Evolutionary conservation across 2,797 vertebrate genomes (phyloP), one percentile per base, ranked within the genome.

Genomic region (Neostethus bicornis): DNA sequence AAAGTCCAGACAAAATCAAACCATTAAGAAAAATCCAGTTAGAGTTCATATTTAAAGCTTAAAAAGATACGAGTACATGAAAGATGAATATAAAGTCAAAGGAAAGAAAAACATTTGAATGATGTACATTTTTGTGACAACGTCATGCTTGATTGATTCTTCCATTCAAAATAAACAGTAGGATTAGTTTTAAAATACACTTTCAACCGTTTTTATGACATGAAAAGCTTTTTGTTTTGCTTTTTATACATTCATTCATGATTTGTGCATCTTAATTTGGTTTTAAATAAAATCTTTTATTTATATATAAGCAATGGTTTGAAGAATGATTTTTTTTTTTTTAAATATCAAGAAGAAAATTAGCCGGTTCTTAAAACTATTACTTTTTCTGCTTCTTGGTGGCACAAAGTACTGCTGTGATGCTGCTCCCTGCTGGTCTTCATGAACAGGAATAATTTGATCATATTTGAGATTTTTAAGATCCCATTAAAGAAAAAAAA

Each of bases 101-200:
- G 35, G 34, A 24, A 47, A 4, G 17, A 16, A 9, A 37, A 21
- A 16, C 6, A 51, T 59, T 48, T 49, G 67, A 59, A 74, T 49
- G 64, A 45, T 76, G 23, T 61, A 74, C 67, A 71, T 37, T 3
- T 1, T 61, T 59, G 53, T 29, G 23, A 49, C 41, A 32, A 53
- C 14, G 19, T 25, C 51, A 43, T 59, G 47, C 14, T 19, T 41
- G 51, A 39, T 61, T 10, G 45, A 25, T 51, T 8, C 47, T 64
- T 39, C 14, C 34, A n/a, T n/a, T n/a, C n/a, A n/a, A n/a, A n/a
- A n/a, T n/a, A n/a, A n/a, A n/a, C n/a, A n/a, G n/a, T n/a, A n/a
- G n/a, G n/a, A n/a, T n/a, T n/a, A n/a, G n/a, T n/a, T n/a, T n/a
- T n/a, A n/a, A n/a, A n/a, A n/a, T n/a, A n/a, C n/a, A n/a, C n/a